phyloP scores from a whole-genome alignment of 2,888 invertebrate species.

The Heliothis peltigera region DNA sequence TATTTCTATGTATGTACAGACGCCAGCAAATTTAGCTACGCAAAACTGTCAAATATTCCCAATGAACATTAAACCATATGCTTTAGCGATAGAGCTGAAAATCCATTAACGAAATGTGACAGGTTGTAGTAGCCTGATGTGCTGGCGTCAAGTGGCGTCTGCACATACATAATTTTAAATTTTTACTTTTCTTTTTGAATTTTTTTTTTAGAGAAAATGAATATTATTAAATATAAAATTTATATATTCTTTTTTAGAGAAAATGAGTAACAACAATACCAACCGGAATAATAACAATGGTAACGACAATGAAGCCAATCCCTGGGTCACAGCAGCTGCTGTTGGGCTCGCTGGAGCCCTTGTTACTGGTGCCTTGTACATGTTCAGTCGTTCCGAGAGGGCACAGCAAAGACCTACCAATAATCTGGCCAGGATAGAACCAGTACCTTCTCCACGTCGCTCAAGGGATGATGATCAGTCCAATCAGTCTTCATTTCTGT shows the following conservation, averaged over 20 bases:
- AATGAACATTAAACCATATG: no score
- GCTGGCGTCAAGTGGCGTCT: no score
- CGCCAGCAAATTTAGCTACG: no score
- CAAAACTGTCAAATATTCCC: no score
- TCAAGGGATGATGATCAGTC: conserved; percentile 2
- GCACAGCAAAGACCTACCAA: background rate
- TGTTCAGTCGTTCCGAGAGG: conserved; percentile 23
- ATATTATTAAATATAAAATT: background rate
- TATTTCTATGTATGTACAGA: no score
- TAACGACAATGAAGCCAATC: conserved; percentile 5
- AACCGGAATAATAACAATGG: conserved; percentile 18
- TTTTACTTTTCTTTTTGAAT: no score
- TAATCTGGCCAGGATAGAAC: background rate
- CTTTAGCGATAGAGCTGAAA: no score
- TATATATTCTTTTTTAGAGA: conserved; percentile 15
- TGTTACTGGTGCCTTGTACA: conserved; percentile 50
- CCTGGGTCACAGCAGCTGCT: conserved; percentile 33
- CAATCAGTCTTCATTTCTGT: conserved; percentile 32
- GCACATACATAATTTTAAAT: no score
- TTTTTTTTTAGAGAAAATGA: no score
- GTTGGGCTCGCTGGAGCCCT: conserved; percentile 47
- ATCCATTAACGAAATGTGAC: no score
- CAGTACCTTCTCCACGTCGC: background rate
- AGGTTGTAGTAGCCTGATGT: no score
- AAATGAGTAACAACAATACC: conserved; percentile 31